phyloP scores from a whole-genome alignment of 2,797 vertebrate genomes.

The Octomys mimax region DNA sequence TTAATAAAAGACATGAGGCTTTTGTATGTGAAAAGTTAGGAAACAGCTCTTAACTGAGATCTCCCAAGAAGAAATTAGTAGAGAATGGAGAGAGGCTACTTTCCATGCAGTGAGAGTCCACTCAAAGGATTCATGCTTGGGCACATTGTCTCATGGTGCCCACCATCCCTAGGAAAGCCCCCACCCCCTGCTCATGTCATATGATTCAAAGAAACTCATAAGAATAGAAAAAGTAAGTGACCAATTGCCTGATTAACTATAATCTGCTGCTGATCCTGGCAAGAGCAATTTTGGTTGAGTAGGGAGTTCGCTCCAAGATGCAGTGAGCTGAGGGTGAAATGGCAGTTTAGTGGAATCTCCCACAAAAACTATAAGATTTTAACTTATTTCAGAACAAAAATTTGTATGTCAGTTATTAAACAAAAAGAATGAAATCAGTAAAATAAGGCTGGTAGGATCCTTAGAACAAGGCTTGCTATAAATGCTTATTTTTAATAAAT shows the following conservation, averaged over 20 bases:
- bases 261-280: neutral
- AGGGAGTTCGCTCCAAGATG: neutral
- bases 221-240: neutral
- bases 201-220: neutral
- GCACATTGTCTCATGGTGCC: neutral
- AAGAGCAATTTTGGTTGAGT: neutral
- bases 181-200: neutral
- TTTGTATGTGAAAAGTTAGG: slow-evolving; percentile 32
- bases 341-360: neutral
- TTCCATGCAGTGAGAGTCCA: neutral
- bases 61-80: slow-evolving; percentile 46
- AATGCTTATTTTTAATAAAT: neutral
- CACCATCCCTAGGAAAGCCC: neutral
- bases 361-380: neutral
- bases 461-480: neutral
- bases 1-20: slow-evolving; percentile 54
- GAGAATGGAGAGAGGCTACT: neutral
- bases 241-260: neutral
- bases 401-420: neutral
- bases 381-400: slow-evolving; percentile 2
- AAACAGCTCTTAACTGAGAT: slow-evolving; percentile 56
- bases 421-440: neutral
- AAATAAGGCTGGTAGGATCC: neutral
- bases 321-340: neutral
- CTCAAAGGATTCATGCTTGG: neutral